Base-by-base conservation (phyloP, 2,888 invertebrate species). In the Himalopsyche tibetana region DNA sequence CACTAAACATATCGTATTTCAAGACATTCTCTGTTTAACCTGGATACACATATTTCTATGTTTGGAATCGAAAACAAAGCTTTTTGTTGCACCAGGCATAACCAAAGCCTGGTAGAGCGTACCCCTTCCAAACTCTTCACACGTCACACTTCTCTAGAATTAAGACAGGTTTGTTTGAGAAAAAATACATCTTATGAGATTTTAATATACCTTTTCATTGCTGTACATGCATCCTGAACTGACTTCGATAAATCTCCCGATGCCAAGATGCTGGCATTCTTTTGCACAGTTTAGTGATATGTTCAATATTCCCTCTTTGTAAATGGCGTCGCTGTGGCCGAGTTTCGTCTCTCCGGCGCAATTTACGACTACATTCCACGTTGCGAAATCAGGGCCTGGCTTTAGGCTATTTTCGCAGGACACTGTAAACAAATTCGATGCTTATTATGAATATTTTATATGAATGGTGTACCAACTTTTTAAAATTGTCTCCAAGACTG, bases 261-360 rank as follows among this genome's bases (percentile, higher is more conserved):
- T 96, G 83, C 94, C 94, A 83, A 94, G 93, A 89, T 93, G 94
- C 5, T 95, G 95, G 45, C 98, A 96, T 91, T 96, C 95, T 88
- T 94, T 94, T 12, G 97, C 97, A 91, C 98, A 98, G 90, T 98
- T 98, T 69, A 95, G 90, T 91, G 97, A 97, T 55, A 98, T 93
- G 89, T 96, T 97, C 87, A 95, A 94, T 89, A 98, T 96, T n/a
- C 98, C 98, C 91, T 98, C 98, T 89, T 96, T 95, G 92, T 98
- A 98, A 38, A 98, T 97, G 4, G 97, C 96, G 91, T 98, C 98
- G 12, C 96, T 96, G 93, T 98, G 97, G 19, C 97, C 97, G 85
- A 95, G 95, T 90, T 98, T 96, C 5, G 98, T 98, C 92, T 98
- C 98, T 3, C 97, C 97, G 1, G 98, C 98, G 91, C 98, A 97